A percentile compares a stretch with the other conserved stretches of the same genome.
phyloP scores from a whole-genome alignment of 2,113 vertebrate genomes.

The Callopanchax toddi region DNA sequence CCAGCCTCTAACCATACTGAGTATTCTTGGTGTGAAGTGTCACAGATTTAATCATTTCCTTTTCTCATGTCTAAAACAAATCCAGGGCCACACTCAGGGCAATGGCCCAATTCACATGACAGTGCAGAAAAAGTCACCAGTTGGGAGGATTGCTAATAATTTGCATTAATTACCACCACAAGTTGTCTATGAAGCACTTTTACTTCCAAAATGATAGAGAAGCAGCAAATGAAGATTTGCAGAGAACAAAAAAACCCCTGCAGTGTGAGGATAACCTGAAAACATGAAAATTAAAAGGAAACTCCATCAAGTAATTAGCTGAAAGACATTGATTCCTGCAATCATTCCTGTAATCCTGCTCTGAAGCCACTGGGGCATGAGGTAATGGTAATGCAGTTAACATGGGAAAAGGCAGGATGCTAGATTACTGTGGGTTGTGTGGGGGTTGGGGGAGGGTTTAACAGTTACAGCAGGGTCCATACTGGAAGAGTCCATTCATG shows the following conservation, averaged over 20 bases:
- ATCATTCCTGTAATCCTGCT: constrained; percentile 31
- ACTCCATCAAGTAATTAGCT: constrained; percentile 14
- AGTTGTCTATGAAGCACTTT: constrained; percentile 1
- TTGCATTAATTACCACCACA: constrained; percentile 19
- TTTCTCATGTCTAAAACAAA: neutral
- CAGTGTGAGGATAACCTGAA: constrained; percentile 8
- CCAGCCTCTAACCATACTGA: neutral
- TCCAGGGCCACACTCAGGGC: neutral
- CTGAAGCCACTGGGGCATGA: constrained; percentile 55
- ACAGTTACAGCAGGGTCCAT: constrained; percentile 4
- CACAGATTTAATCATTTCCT: neutral
- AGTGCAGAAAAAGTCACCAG: constrained; percentile 2
- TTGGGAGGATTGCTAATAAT: neutral
- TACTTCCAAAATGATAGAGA: neutral
- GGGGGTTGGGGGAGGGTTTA: constrained; percentile 4
- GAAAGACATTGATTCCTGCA: constrained; percentile 30
- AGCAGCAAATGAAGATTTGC: neutral
- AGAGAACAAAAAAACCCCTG: neutral
- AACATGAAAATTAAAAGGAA: constrained; percentile 10
- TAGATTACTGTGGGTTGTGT: constrained; percentile 28
- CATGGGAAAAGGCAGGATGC: constrained; percentile 43
- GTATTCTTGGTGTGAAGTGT: neutral
- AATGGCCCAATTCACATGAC: neutral
- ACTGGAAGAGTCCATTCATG: neutral
- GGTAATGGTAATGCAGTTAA: constrained; percentile 63